A percentile compares a stretch with the other conserved stretches of the same genome.
phyloP scores from a whole-genome alignment of 2,888 invertebrate species.

The Callyntrura guangdongensis region DNA sequence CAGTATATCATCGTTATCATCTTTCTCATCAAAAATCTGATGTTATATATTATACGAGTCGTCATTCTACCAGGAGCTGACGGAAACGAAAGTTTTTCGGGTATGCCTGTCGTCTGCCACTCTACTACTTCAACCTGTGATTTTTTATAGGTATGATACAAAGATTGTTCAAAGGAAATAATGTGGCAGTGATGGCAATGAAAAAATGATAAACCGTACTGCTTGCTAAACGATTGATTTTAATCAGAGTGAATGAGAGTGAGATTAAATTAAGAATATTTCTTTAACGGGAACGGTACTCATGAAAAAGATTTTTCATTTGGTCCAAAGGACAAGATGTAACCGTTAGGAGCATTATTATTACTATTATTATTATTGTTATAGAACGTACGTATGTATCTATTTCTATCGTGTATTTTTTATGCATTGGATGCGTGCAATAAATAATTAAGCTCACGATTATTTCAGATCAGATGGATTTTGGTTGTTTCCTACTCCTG shows the following conservation, averaged over 20 bases:
- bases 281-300: neutral
- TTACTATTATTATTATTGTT: neutral
- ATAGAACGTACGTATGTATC: neutral
- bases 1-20: neutral
- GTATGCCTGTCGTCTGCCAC: constrained; percentile 2
- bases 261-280: neutral
- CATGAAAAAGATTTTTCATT: neutral
- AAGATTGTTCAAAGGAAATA: neutral
- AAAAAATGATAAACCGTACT: constrained; percentile 4
- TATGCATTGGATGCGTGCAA: neutral
- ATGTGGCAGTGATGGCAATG: constrained; percentile 43
- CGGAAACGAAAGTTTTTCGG: constrained; percentile 64
- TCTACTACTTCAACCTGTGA: neutral
- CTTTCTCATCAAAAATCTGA: neutral
- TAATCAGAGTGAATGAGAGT: constrained; percentile 5
- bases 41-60: neutral
- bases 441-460: constrained; percentile 49
- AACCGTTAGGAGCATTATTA: neutral
- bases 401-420: neutral
- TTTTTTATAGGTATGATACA: neutral
- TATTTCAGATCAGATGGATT: neutral
- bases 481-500: constrained; percentile 51
- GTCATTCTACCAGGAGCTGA: constrained; percentile 10
- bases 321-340: neutral
- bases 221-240: constrained; percentile 15